Evolutionary conservation across 2,888 invertebrate species (phyloP), one percentile per base, ranked within the genome.

Genomic region (Eumacrocentrus americanus): DNA sequence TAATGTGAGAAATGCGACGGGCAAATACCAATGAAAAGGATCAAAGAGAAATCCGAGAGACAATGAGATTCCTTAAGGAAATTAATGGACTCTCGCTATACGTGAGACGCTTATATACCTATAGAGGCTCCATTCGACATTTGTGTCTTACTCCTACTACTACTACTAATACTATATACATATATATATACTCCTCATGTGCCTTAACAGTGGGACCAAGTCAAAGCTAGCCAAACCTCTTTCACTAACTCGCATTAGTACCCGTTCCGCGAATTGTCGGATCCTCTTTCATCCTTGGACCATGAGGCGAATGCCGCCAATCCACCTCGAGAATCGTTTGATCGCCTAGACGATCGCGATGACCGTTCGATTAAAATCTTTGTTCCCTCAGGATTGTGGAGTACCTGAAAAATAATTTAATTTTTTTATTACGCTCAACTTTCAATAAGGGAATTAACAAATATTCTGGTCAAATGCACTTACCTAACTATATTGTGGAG

Each of bases 201-300:
- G n/a, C n/a, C n/a, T n/a, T n/a, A n/a, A n/a, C n/a, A n/a, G 12
- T 20, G 20, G 51, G 58, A 51, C 50, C 44, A 52, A 58, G 51
- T 52, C 58, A 58, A 52, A 51, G 52, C 52, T 58, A 58, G 44
- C 58, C 35, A 58, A 58, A 58, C 51, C 60, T 57, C 63, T 63
- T 63, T 64, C 61, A 58, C 63, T 66, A 63, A 69, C 67, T 70
- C 67, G 66, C 70, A 70, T 73, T 72, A 71, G 70, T 70, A 70
- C 70, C 66, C 67, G 67, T 74, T 75, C 69, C 58, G 70, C 68
- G 73, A 74, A 76, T 69, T 61, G 42, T 53, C 47, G 51, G 25
- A 25, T 55, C 69, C 64, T 63, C 69, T 68, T 71, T 72, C 68
- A 68, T 70, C 68, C 67, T 67, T 25, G 22, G 52, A 42, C 40